These are phyloP conservation scores for Zoanthus sansibaricus DNA, from an alignment of 92 coral and sea anemone species.

Conservation along the genomic window DNA sequence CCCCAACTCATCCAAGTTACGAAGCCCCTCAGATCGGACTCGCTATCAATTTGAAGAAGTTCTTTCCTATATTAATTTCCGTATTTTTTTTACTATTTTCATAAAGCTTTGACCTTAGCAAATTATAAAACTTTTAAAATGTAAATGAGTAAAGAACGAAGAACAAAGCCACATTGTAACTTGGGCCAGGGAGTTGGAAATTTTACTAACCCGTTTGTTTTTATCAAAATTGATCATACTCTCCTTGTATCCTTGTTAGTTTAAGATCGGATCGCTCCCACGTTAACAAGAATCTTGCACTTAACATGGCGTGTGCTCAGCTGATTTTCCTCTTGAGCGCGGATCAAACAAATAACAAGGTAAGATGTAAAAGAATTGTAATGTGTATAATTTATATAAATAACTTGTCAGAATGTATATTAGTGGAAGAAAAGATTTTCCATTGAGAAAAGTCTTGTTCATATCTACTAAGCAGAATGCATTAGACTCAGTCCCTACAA, in stretches of 20 bases:
- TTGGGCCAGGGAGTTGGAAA: background rate
- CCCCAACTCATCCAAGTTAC: too few relatives aligned
- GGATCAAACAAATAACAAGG: constrained; percentile 77
- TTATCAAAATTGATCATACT: background rate
- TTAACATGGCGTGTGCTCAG: constrained; percentile 87
- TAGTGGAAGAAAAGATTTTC: background rate
- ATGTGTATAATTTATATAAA: too few relatives aligned
- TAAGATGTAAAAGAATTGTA: constrained; percentile 10
- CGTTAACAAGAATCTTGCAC: constrained; percentile 90
- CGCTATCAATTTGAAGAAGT: too few relatives aligned
- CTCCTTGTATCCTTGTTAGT: constrained; percentile 38
- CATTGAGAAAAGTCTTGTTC: background rate
- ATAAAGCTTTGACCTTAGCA: too few relatives aligned
- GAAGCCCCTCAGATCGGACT: too few relatives aligned
- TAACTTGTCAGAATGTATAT: background rate
- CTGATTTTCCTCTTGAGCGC: constrained; percentile 80
- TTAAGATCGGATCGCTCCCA: constrained; percentile 79
- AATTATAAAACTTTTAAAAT: too few relatives aligned
- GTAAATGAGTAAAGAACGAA: too few relatives aligned
- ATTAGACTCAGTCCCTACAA: too few relatives aligned
- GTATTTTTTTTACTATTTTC: too few relatives aligned
- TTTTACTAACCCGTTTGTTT: background rate
- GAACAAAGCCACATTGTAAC: background rate
- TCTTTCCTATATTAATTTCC: too few relatives aligned
- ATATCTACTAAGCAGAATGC: background rate